phyloP scores from a whole-genome alignment of 2,113 vertebrate species.

The Galeopterus variegatus region DNA sequence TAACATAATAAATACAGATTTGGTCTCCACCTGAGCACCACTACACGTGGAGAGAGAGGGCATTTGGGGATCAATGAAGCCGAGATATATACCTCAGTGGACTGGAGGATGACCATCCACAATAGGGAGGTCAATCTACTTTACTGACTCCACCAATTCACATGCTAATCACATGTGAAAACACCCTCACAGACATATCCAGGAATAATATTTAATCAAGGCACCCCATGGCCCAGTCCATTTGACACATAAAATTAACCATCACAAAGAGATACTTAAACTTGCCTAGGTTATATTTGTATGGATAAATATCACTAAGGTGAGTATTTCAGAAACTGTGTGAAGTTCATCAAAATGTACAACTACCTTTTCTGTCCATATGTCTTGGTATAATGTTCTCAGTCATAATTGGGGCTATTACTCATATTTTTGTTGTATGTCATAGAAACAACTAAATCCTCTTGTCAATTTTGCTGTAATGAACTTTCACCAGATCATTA shows the following conservation, averaged over 20 bases:
- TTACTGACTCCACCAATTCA: no score
- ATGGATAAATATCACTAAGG: background rate
- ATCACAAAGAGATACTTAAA: background rate
- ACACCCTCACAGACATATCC: no score
- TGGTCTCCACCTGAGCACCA: no score
- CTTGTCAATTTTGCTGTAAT: background rate
- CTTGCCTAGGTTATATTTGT: background rate
- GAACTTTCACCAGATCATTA: background rate
- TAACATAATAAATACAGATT: no score
- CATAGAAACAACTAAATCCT: no score
- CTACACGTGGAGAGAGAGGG: no score
- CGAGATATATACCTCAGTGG: no score
- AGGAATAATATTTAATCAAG: background rate
- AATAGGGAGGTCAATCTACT: no score
- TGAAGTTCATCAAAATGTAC: background rate
- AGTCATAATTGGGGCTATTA: background rate
- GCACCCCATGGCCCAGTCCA: background rate
- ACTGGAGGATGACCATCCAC: no score
- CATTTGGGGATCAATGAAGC: no score
- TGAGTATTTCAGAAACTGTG: background rate
- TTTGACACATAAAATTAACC: background rate
- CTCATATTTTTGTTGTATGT: background rate
- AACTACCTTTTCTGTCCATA: background rate
- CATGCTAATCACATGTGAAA: no score
- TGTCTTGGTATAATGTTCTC: background rate